Evolutionary conservation across 2,797 vertebrate genomes (phyloP).

Genomic region (Cephalopachus bancanus): DNA sequence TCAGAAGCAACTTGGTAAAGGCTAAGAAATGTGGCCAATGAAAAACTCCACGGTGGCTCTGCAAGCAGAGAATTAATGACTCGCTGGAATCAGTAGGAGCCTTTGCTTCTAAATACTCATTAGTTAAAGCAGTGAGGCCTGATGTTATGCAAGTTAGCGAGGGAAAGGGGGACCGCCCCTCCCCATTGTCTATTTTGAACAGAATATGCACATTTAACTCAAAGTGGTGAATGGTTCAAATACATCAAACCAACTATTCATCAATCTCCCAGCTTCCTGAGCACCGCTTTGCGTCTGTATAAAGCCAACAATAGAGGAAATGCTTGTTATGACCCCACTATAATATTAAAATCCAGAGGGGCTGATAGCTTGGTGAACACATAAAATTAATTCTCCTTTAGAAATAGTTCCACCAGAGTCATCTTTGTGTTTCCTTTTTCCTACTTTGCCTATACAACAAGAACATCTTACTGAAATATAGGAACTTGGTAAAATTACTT

Average conservation of each 20-base stretch:
- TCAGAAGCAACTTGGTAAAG: constrained; percentile 72
- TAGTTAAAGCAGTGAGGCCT: constrained; percentile 75
- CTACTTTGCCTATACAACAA: constrained; percentile 40
- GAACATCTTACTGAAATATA: constrained; percentile 49
- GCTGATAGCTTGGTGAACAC: constrained; percentile 51
- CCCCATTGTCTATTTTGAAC: constrained; percentile 80
- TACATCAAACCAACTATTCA: constrained; percentile 80
- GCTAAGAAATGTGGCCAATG: constrained; percentile 71
- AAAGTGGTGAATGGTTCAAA: constrained; percentile 82
- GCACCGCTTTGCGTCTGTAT: constrained; percentile 68
- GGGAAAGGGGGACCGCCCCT: constrained; percentile 47
- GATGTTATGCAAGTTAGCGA: constrained; percentile 75
- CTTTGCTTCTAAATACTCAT: constrained; percentile 75
- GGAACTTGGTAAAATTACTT: constrained; percentile 69
- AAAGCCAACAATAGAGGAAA: constrained; percentile 79
- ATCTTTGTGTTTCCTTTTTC: constrained; percentile 59
- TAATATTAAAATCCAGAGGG: constrained; percentile 76
- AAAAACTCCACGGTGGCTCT: constrained; percentile 70
- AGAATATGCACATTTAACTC: constrained; percentile 83
- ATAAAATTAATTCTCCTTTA: constrained; percentile 33
- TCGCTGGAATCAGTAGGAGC: constrained; percentile 78
- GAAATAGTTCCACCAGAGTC: constrained; percentile 61
- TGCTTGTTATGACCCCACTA: constrained; percentile 69
- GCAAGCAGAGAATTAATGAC: constrained; percentile 74
- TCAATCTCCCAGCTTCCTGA: constrained; percentile 74